Evolutionary conservation across 2,888 invertebrate genomes (phyloP), one percentile per base, ranked within the genome.

Genomic region (Ceramica pisi): DNA sequence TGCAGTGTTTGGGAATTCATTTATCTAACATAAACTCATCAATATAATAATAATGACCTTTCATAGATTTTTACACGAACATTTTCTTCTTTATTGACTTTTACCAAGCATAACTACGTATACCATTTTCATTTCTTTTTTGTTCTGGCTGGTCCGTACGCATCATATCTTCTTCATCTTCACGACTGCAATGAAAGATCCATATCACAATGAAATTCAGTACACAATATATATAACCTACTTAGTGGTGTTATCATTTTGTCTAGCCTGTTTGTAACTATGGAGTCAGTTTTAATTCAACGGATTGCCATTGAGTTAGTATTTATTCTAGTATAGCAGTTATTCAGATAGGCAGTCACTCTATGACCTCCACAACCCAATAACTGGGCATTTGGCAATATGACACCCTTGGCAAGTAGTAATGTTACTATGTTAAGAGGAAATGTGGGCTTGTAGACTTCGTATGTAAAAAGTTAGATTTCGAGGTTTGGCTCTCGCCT

Each of bases 1-100:
- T 44, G n/a, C 23, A 53, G 35, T 74, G 4, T 44, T 74, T 55
- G 31, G n/a, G 3, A 48, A 48, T 66, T 75, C 0, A 44, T 72
- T 56, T 48, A 21, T 46, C 55, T 41, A 2, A 4, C 1, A 74
- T 14, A 31, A 3, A n/a, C 12, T n/a, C n/a, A 38, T 46, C 9
- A 46, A 16, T 16, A 16, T 5, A 10, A 38, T 5, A 10, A 38
- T 21, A 8, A 21, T n/a, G 21, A 56, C 6, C 6, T n/a, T 12
- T 8, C 16, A n/a, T 3, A 12, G 10, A 10, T 5, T 12, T 14
- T 12, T 7, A 14, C 48, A n/a, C 3, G 16, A 10, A 10, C 0
- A 16, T 50, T 16, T 10, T 35, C 31, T 31, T 31, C 3, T 61
- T n/a, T 41, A n/a, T 50, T 12, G 2, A 12, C 8, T 19, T 19